These are phyloP conservation scores for Drosophila nigricruria DNA, from an alignment of 2,888 invertebrate species.

Conservation along the genomic window DNA sequence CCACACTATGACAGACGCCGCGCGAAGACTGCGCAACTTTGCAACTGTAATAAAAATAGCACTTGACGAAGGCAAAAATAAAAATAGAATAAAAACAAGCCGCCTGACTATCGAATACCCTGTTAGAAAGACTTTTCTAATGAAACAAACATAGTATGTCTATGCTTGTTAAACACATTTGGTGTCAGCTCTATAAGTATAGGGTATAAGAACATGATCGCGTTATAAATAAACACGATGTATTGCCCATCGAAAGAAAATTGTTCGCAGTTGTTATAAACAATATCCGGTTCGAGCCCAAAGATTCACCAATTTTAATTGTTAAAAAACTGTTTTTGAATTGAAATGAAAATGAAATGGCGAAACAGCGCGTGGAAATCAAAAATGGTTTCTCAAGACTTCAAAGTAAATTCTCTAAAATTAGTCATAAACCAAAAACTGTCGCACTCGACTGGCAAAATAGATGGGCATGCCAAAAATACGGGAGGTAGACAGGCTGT, in stretches of 20 bases:
- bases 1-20: conserved; percentile 45
- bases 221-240: conserved; percentile 29
- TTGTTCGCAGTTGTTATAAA: conserved; percentile 26
- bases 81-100: conserved; percentile 16
- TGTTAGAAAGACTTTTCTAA: background rate
- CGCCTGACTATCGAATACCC: background rate
- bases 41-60: conserved; percentile 70
- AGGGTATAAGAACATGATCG: conserved; percentile 3
- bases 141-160: background rate
- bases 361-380: conserved; percentile 14
- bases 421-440: conserved; percentile 64
- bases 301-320: conserved; percentile 12
- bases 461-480: conserved; percentile 59
- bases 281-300: background rate
- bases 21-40: conserved; percentile 65
- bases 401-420: conserved; percentile 72
- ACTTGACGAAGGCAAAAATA: conserved; percentile 40
- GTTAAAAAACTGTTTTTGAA: conserved; percentile 6
- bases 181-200: background rate
- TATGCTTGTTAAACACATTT: background rate
- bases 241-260: conserved; percentile 22
- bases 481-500: conserved; percentile 36
- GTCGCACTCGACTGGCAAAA: conserved; percentile 45
- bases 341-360: conserved; percentile 17
- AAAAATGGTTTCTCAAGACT: conserved; percentile 50